These are phyloP conservation scores for Andrena haemorrhoa DNA, from an alignment of 2,888 invertebrate genomes.

Conservation along the genomic window DNA sequence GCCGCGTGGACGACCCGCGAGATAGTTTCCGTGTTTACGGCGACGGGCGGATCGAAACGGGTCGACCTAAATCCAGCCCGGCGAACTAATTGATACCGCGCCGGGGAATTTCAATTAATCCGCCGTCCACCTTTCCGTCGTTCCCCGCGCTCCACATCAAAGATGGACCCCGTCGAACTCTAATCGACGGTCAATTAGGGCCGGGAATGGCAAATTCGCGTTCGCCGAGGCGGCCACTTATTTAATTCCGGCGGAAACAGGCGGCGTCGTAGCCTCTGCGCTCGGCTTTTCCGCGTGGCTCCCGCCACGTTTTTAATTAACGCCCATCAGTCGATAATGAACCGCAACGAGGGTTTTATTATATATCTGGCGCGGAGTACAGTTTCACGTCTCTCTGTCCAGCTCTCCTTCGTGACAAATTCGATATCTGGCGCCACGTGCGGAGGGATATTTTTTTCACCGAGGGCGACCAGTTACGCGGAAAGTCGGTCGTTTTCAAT, in stretches of 20 bases:
- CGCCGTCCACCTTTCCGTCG: conserved; percentile 5
- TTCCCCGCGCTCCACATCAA: conserved; percentile 14
- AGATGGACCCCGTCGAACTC: conserved; percentile 23
- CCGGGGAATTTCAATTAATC: conserved; percentile 59
- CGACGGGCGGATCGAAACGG: background rate
- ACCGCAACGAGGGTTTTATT: background rate
- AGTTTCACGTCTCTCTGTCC: background rate
- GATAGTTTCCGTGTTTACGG: conserved; percentile 4
- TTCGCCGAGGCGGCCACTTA: conserved; percentile 13
- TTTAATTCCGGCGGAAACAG: conserved; percentile 17
- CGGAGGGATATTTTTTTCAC: too few relatives aligned
- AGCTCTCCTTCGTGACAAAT: background rate
- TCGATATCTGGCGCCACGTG: too few relatives aligned
- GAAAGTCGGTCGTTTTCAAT: too few relatives aligned
- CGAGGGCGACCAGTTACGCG: too few relatives aligned
- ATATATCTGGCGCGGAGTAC: background rate
- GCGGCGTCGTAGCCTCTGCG: conserved; percentile 9
- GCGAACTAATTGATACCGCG: conserved; percentile 43
- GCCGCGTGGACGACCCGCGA: background rate
- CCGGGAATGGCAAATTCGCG: conserved; percentile 29
- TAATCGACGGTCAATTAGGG: conserved; percentile 37
- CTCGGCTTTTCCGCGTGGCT: background rate
- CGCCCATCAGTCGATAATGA: background rate
- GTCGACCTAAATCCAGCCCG: conserved; percentile 39
- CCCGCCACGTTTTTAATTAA: conserved; percentile 8